These are phyloP conservation scores for Gari tellinella DNA, from an alignment of 2,888 invertebrate genomes.

Conservation along the genomic window DNA sequence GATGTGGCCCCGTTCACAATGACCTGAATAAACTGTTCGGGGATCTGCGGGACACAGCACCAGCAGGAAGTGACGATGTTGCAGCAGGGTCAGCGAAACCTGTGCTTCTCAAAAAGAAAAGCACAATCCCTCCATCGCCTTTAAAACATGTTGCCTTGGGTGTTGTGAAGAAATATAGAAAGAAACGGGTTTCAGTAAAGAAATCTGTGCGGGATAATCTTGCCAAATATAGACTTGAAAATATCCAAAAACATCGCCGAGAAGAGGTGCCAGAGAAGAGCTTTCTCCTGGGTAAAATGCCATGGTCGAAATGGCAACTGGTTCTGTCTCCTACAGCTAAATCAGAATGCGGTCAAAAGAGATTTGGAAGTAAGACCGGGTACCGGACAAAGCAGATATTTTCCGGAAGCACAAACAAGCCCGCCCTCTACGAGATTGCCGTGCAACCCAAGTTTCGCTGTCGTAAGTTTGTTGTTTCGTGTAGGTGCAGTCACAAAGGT, in stretches of 20 bases:
- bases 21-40: slow-evolving; percentile 69
- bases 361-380: slow-evolving; percentile 52
- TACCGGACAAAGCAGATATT: slow-evolving; percentile 54
- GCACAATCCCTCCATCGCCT: neutral
- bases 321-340: slow-evolving; percentile 34
- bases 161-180: neutral
- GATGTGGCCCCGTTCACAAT: slow-evolving; percentile 54
- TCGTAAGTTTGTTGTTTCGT: slow-evolving; percentile 61
- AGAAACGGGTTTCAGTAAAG: neutral
- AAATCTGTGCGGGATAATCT: neutral
- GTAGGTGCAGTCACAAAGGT: slow-evolving; percentile 50
- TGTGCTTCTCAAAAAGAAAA: neutral
- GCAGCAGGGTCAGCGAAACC: neutral
- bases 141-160: neutral
- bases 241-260: slow-evolving; percentile 41
- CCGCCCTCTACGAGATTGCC: slow-evolving; percentile 66
- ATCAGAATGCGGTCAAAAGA: slow-evolving; percentile 19
- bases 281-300: slow-evolving; percentile 52
- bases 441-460: slow-evolving; percentile 62
- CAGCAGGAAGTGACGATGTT: neutral
- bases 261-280: slow-evolving; percentile 58
- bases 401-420: slow-evolving; percentile 48
- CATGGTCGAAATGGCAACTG: slow-evolving; percentile 64
- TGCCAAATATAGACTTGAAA: slow-evolving; percentile 14
- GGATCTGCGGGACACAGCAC: slow-evolving; percentile 44